A percentile compares a stretch with the other conserved stretches of the same genome.
Evolutionary conservation across 2,797 vertebrate genomes (phyloP).

Genomic region (Channallabes apus): DNA sequence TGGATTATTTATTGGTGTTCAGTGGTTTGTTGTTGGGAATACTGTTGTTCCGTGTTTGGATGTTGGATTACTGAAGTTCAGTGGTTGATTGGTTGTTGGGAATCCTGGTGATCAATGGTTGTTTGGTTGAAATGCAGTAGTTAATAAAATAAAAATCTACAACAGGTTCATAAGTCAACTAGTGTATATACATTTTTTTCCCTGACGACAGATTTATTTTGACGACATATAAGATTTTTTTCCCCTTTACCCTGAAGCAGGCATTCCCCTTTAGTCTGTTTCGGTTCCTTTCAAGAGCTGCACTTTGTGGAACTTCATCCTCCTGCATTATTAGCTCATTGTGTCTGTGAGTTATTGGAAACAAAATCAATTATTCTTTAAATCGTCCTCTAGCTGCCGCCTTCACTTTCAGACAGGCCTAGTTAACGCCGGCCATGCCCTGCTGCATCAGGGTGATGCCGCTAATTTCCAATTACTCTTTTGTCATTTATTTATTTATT

Average conservation of each 20-base stretch:
- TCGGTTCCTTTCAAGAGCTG: background rate
- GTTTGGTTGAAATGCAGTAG: no score
- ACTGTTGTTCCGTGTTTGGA: no score
- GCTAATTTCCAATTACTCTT: slow-evolving; percentile 59
- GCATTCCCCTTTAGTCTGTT: background rate
- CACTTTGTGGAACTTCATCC: slow-evolving; percentile 44
- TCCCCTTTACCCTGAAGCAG: background rate
- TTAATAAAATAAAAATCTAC: no score
- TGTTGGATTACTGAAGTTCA: no score
- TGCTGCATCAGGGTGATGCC: slow-evolving; percentile 59
- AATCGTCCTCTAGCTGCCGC: slow-evolving; percentile 53
- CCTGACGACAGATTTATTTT: background rate
- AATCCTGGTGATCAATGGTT: no score
- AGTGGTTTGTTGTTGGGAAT: no score
- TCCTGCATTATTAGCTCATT: slow-evolving; percentile 57
- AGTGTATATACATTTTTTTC: background rate
- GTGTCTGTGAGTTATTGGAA: slow-evolving; percentile 55
- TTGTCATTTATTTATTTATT: slow-evolving; percentile 54
- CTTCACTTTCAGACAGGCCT: slow-evolving; percentile 55
- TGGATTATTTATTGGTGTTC: no score
- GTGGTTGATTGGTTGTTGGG: no score
- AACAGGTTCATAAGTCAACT: background rate
- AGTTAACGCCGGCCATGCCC: slow-evolving; percentile 57
- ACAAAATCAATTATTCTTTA: slow-evolving; percentile 62
- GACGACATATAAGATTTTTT: background rate